Evolutionary conservation across 1,140 invertebrate genomes (phyloP).

Genomic region (Stenopsyche tienmushanensis): DNA sequence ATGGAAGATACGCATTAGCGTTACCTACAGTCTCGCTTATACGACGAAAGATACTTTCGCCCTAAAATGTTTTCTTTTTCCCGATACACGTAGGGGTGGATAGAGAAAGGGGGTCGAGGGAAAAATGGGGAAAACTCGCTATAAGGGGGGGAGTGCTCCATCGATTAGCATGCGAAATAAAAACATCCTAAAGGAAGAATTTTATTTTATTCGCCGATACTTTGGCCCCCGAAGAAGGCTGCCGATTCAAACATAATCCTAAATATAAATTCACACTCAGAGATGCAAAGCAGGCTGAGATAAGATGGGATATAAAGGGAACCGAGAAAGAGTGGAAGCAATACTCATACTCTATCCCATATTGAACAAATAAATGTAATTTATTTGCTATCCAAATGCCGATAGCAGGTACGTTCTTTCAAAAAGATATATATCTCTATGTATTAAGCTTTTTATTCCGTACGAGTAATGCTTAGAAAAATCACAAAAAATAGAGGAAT

Average conservation of each 20-base stretch:
- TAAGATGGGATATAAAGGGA: slow-evolving; percentile 32
- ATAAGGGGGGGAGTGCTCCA: slow-evolving; percentile 24
- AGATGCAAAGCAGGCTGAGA: slow-evolving; percentile 37
- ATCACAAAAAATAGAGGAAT: too few species aligned
- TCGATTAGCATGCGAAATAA: slow-evolving; percentile 42
- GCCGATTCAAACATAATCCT: slow-evolving; percentile 40
- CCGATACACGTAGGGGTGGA: neutral
- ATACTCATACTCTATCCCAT: slow-evolving; percentile 14
- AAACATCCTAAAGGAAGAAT: slow-evolving; percentile 36
- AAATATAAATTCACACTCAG: slow-evolving; percentile 41
- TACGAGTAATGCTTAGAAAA: too few species aligned
- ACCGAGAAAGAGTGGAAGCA: slow-evolving; percentile 14
- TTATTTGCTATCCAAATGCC: slow-evolving; percentile 26
- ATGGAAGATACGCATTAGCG: slow-evolving; percentile 3
- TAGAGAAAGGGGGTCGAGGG: slow-evolving; percentile 15
- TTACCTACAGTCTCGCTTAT: neutral
- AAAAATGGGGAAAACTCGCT: slow-evolving; percentile 21
- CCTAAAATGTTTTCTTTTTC: slow-evolving; percentile 12
- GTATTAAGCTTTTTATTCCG: too few species aligned
- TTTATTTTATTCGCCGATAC: slow-evolving; percentile 38
- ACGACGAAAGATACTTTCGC: neutral
- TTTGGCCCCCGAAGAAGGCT: slow-evolving; percentile 25
- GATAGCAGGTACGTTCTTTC: slow-evolving; percentile 14
- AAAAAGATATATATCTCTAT: too few species aligned
- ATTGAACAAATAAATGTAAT: slow-evolving; percentile 30